Evolutionary conservation across 2,888 invertebrate genomes (phyloP), one percentile per base, ranked within the genome.

Genomic region (Steinernema hermaphroditum): DNA sequence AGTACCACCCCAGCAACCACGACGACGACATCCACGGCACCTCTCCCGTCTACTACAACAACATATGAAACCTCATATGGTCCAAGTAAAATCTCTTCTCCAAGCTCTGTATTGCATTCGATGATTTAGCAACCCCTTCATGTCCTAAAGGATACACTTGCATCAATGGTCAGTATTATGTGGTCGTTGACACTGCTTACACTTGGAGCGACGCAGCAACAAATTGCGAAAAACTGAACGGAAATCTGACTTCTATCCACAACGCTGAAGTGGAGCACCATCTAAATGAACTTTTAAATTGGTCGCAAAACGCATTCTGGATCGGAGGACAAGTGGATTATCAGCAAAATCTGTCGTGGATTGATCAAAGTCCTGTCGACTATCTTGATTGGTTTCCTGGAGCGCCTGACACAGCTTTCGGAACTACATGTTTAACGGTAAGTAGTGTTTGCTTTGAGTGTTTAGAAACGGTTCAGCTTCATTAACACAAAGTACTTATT

Each of bases 161-260:
- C 37, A 37, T 37, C 37, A 12, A 37, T 37, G 37, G 37, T 37
- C 12, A 37, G n/a, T n/a, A n/a, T n/a, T n/a, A n/a, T n/a, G n/a
- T n/a, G n/a, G n/a, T n/a, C n/a, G n/a, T 37, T 12, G 37, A 12
- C 12, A 37, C 37, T 37, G 12, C 37, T 37, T 12, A 37, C 4
- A 37, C 4, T 37, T 37, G 37, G 37, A 4, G 6, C 4, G 37
- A 37, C 12, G 37, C 37, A 8, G 6, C 4, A 37, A 4, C 4
- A 37, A 37, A 12, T 37, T 62, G 62, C 32, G 27, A 29, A 29
- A 16, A 12, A 2, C 9, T 6, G 8, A 29, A 62, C 12, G 62
- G 62, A 6, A 22, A 62, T 32, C 32, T 62, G 16, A 32, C 62
- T 14, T 62, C 62, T n/a, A 32, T 62, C 32, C 62, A 62, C 62